Conservation (phyloP, 2,797 vertebrate genomes). For the Tenualosa ilisha region DNA sequence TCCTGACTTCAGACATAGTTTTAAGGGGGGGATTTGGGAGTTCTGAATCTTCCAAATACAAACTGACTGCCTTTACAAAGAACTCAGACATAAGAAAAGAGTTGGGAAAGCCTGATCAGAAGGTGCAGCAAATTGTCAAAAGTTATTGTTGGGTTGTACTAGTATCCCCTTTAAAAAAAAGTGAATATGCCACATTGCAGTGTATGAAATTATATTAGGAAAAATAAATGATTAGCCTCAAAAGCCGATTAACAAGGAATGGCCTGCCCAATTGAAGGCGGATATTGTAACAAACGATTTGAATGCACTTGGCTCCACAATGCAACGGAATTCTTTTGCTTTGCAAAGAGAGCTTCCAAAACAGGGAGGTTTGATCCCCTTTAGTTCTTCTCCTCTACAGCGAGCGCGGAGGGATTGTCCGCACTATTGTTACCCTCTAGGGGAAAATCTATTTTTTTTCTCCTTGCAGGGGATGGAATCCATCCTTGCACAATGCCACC, state of each 20-base stretch:
- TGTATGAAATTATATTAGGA: neutral
- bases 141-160: neutral
- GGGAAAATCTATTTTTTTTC: constrained; percentile 73
- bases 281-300: constrained; percentile 31
- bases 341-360: constrained; percentile 66
- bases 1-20: constrained; percentile 5
- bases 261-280: neutral
- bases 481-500: constrained; percentile 71
- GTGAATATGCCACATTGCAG: neutral
- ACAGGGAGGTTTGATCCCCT: constrained; percentile 61
- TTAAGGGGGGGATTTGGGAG: neutral
- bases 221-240: constrained; percentile 15
- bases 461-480: constrained; percentile 69
- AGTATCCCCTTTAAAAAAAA: neutral
- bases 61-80: constrained; percentile 13
- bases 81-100: neutral
- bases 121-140: constrained; percentile 19
- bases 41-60: constrained; percentile 1
- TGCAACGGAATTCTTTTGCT: constrained; percentile 62
- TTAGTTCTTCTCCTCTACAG: constrained; percentile 55
- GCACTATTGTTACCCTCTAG: constrained; percentile 70
- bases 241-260: constrained; percentile 7
- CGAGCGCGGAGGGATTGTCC: constrained; percentile 63
- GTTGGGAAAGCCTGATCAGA: neutral
- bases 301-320: constrained; percentile 36